Conservation (phyloP, 1,140 invertebrate species). For the Drosophila chauvacae region DNA sequence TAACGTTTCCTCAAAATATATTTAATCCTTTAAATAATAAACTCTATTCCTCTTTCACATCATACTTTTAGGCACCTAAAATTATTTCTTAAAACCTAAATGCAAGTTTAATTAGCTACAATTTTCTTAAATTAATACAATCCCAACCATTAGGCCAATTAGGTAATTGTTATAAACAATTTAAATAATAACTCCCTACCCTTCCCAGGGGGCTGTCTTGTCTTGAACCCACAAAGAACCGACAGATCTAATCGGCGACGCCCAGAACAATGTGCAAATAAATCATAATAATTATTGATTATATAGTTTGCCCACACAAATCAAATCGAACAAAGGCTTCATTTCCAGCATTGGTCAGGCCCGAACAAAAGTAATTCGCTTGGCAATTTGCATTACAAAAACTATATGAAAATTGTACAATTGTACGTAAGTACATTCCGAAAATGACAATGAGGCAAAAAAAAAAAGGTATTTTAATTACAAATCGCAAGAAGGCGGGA, state of each 20-base stretch:
- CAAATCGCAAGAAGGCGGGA: constrained; percentile 34
- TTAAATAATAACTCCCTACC: neutral
- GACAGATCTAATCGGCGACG: constrained; percentile 24
- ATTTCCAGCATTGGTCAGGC: constrained; percentile 31
- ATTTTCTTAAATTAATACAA: neutral
- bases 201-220: constrained; percentile 2
- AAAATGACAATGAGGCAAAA: constrained; percentile 60
- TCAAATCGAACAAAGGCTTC: constrained; percentile 40
- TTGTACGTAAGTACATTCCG: constrained; percentile 24
- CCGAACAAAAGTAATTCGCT: constrained; percentile 46
- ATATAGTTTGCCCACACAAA: constrained; percentile 43
- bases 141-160: neutral
- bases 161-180: constrained; percentile 4
- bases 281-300: constrained; percentile 55
- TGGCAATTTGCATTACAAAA: constrained; percentile 55
- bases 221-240: constrained; percentile 16
- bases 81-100: neutral
- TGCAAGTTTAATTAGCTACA: neutral
- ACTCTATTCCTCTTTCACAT: neutral
- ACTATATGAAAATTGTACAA: constrained; percentile 49
- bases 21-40: neutral
- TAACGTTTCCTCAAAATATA: too few species aligned
- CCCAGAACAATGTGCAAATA: constrained; percentile 46
- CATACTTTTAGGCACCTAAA: neutral
- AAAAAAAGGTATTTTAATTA: constrained; percentile 64